phyloP scores from a whole-genome alignment of 1,140 invertebrate genomes.

The Brachystomella parvula region DNA sequence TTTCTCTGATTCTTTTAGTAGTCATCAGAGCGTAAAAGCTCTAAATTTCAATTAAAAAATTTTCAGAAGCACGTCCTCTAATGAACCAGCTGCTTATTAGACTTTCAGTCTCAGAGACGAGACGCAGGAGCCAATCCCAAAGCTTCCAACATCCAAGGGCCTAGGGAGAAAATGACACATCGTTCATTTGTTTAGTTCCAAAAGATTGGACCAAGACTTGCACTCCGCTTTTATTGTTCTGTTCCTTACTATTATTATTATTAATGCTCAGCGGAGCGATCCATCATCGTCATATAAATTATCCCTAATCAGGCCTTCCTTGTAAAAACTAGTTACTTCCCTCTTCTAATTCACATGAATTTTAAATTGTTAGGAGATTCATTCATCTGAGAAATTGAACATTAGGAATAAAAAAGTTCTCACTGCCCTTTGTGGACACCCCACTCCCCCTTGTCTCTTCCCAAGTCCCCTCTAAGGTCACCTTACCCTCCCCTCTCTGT shows the following conservation, averaged over 20 bases:
- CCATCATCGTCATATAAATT: neutral
- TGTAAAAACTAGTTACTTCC: neutral
- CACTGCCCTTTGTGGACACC: no score
- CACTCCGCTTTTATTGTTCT: neutral
- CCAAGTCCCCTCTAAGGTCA: neutral
- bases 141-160: neutral
- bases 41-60: conserved; percentile 7
- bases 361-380: neutral
- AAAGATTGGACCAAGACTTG: neutral
- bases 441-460: no score
- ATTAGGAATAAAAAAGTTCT: neutral
- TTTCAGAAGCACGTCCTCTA: neutral
- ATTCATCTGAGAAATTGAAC: neutral
- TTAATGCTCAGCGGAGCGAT: neutral
- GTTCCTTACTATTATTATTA: neutral
- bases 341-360: neutral
- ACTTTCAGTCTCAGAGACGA: neutral
- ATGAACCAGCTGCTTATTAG: conserved; percentile 11
- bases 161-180: neutral
- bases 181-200: neutral
- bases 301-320: neutral
- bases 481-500: neutral
- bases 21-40: conserved; percentile 1
- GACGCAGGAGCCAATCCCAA: neutral
- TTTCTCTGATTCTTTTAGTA: conserved; percentile 4